These are phyloP conservation scores for Pitta sordida DNA, from an alignment of 2,113 vertebrate species.

Conservation along the genomic window DNA sequence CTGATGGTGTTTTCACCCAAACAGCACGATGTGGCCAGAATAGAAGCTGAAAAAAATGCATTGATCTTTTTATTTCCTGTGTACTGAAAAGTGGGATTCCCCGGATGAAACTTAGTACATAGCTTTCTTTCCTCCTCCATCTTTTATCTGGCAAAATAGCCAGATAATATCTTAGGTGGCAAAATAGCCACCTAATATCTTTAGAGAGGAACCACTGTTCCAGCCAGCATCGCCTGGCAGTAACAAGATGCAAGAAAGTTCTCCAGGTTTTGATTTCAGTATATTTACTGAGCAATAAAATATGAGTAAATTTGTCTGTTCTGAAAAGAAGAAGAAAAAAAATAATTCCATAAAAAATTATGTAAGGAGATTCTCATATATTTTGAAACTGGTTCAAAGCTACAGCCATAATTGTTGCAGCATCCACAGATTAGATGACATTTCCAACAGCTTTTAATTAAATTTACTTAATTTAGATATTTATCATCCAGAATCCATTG, in stretches of 20 bases:
- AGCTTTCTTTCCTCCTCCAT: neutral
- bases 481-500: slow-evolving; percentile 51
- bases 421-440: slow-evolving; percentile 49
- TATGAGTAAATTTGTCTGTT: neutral
- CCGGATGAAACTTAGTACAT: neutral
- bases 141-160: slow-evolving; percentile 23
- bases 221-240: slow-evolving; percentile 38
- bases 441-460: slow-evolving; percentile 58
- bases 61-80: slow-evolving; percentile 41
- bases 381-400: slow-evolving; percentile 55
- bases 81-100: slow-evolving; percentile 6
- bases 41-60: slow-evolving; percentile 22
- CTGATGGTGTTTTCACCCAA: slow-evolving; percentile 39
- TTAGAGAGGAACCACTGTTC: slow-evolving; percentile 14
- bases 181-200: slow-evolving; percentile 8
- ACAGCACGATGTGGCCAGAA: slow-evolving; percentile 11
- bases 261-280: neutral
- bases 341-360: neutral
- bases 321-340: neutral
- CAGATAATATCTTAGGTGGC: no score
- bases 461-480: slow-evolving; percentile 66
- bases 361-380: neutral
- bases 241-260: slow-evolving; percentile 10
- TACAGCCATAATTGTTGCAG: neutral
- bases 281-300: slow-evolving; percentile 16